These are phyloP conservation scores for Drosophila nr. medialis DNA, from an alignment of 2,888 invertebrate species.

Conservation along the genomic window DNA sequence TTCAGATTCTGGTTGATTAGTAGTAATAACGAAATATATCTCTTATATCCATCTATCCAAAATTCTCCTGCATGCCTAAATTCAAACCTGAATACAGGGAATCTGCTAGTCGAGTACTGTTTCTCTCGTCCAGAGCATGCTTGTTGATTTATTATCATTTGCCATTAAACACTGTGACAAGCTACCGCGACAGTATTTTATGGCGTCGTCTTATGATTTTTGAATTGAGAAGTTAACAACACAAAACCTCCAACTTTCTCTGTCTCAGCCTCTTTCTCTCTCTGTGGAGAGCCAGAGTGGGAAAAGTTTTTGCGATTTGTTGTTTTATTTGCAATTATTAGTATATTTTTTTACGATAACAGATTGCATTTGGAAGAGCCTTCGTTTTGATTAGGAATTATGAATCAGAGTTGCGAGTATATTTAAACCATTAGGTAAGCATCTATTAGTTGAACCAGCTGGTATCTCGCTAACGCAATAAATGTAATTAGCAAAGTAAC, in stretches of 20 bases:
- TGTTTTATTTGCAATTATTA: slow-evolving; percentile 24
- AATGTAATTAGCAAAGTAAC: slow-evolving; percentile 43
- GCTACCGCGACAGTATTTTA: neutral
- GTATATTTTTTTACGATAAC: slow-evolving; percentile 19
- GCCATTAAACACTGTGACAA: neutral
- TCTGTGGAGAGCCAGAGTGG: slow-evolving; percentile 22
- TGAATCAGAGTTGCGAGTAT: slow-evolving; percentile 16
- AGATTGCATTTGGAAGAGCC: slow-evolving; percentile 15
- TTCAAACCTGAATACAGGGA: neutral
- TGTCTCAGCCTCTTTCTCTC: neutral
- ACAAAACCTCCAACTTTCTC: neutral
- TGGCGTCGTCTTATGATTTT: slow-evolving; percentile 27
- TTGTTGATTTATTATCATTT: slow-evolving; percentile 18
- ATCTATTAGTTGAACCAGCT: slow-evolving; percentile 8
- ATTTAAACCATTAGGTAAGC: neutral
- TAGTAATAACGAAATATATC: neutral
- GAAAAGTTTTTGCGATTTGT: slow-evolving; percentile 20
- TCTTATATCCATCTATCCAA: neutral
- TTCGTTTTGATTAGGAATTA: neutral
- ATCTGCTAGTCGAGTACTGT: neutral
- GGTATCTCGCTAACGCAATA: slow-evolving; percentile 3
- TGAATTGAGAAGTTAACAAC: neutral
- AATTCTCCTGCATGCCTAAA: neutral
- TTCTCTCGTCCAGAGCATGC: neutral
- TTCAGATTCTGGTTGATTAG: neutral